Base-by-base conservation (phyloP, 2,797 vertebrate genomes). In the Eulemur mongoz region DNA sequence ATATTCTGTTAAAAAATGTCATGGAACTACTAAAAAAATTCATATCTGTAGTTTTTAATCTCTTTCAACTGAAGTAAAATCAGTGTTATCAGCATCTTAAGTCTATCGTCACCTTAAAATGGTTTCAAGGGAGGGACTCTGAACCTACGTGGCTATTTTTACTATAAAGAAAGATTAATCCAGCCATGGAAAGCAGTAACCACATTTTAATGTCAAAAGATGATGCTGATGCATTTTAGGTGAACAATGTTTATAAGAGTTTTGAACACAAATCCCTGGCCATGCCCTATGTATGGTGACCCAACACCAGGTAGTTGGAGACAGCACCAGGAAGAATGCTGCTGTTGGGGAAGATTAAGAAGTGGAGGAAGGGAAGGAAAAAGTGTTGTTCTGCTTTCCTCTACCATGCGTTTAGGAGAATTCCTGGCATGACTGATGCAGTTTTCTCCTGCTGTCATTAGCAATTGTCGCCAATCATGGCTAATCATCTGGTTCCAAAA, bases 401-500 rank as follows among this genome's bases (percentile, higher is more conserved):
- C 11, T 40, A 43, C 48, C 35, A 27, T 63, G 80, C 6, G 30
- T 72, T 89, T 92, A 82, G 69, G 50, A 70, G n/a, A 94, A 79
- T 85, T 88, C 40, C 61, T 96, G 82, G 82, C 79, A 73, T 3
- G 70, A 80, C 23, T 22, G 22, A 70, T 65, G 17, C n/a, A 40
- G 50, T 73, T 93, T 86, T 87, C 40, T 8, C 25, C 54, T 22
- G 40, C 82, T 89, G 45, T 93, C 75, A 43, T 86, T 90, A 91
- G 91, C 95, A 90, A 76, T 87, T 1, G 10, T 30, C 1, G 17
- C 79, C 75, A 91, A 90, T 97, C 75, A 90, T 35, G 70, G 75
- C 67, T 92, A 94, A 94, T 93, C 69, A 86, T 91, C 65, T 96
- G 15, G 70, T 87, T 95, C 59, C 81, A 91, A 90, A 95, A 59